Conservation (phyloP, 2,888 invertebrate genomes). For the Heliconius ethilla region DNA sequence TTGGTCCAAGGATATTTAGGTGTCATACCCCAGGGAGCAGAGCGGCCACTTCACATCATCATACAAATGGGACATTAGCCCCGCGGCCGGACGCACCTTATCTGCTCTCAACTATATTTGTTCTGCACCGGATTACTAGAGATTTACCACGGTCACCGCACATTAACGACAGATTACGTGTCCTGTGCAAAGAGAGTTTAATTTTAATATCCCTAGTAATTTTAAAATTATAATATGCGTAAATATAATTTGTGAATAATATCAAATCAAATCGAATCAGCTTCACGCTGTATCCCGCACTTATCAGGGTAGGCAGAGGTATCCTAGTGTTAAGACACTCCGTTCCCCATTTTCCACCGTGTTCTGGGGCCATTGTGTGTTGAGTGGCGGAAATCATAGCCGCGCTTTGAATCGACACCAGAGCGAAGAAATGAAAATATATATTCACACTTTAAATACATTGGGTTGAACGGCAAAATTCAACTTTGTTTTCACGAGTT, state of each 20-base stretch:
- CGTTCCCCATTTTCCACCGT: no score
- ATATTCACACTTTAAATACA: no score
- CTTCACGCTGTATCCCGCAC: no score
- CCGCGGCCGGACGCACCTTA: conserved; percentile 76
- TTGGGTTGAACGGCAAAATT: no score
- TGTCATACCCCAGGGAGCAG: conserved; percentile 51
- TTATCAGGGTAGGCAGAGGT: no score
- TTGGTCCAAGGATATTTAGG: conserved; percentile 55
- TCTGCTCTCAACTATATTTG: conserved; percentile 80
- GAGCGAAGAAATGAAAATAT: no score
- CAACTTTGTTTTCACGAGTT: no score
- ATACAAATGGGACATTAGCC: conserved; percentile 80
- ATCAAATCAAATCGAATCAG: not conserved
- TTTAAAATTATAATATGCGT: conserved; percentile 31
- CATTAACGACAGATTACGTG: conserved; percentile 76
- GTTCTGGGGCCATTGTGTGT: no score
- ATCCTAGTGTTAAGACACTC: no score
- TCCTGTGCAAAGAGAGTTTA: conserved; percentile 76
- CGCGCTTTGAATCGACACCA: no score
- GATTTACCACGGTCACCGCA: conserved; percentile 77
- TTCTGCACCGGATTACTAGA: conserved; percentile 75
- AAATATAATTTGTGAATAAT: conserved; percentile 2
- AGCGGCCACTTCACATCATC: conserved; percentile 64
- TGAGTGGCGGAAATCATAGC: no score
- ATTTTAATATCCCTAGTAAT: conserved; percentile 62